These are phyloP conservation scores for Yponomeuta evonymella DNA, from an alignment of 2,888 invertebrate species.

Conservation along the genomic window DNA sequence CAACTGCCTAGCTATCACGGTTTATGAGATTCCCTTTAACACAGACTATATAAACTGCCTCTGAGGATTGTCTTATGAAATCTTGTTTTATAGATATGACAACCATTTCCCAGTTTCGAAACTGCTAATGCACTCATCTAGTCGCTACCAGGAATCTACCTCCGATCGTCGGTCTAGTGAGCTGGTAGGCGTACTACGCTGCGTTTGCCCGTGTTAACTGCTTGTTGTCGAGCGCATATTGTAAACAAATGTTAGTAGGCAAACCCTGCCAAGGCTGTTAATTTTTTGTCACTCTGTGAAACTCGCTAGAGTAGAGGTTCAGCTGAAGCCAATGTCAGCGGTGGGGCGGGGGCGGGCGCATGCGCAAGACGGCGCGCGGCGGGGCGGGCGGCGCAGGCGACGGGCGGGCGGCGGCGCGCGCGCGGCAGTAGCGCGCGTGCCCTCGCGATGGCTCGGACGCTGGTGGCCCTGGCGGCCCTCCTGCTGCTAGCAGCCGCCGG, in stretches of 20 bases:
- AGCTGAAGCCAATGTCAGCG: constrained; percentile 20
- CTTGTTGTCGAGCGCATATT: neutral
- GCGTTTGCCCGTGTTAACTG: neutral
- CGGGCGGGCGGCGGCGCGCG: constrained; percentile 41
- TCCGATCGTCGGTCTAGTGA: no score
- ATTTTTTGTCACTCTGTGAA: neutral
- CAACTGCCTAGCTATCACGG: no score
- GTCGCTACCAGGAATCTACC: neutral
- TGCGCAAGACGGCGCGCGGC: constrained; percentile 23
- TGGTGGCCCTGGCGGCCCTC: constrained; percentile 66
- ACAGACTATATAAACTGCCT: no score
- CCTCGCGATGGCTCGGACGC: constrained; percentile 73
- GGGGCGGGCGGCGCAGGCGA: constrained; percentile 40
- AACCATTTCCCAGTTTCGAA: no score
- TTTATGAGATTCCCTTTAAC: no score
- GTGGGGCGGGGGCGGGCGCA: constrained; percentile 33
- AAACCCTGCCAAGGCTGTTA: constrained; percentile 9
- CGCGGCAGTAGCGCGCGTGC: constrained; percentile 67
- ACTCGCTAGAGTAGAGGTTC: neutral
- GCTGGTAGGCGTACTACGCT: no score
- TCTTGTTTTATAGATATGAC: no score
- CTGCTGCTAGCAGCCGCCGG: constrained; percentile 74
- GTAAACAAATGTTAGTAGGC: neutral
- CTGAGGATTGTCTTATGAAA: no score
- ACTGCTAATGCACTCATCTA: no score